Conservation (phyloP, 2,888 invertebrate species). For the Craniophora ligustri region DNA sequence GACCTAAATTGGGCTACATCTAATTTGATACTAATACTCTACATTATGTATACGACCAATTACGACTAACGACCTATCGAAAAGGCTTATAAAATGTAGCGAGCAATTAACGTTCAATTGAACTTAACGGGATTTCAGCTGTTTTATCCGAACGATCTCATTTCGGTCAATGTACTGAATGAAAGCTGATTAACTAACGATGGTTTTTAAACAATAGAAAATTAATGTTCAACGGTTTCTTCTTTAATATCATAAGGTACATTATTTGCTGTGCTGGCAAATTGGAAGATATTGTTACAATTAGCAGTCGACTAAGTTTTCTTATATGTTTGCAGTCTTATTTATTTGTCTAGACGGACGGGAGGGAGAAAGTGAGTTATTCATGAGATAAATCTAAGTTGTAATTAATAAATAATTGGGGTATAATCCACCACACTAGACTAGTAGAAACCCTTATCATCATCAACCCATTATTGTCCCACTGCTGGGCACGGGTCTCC, state of each 20-base stretch:
- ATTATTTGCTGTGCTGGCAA: conserved; percentile 33
- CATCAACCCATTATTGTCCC: no score
- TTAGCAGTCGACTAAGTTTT: no score
- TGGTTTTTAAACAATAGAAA: conserved; percentile 46
- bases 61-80: conserved; percentile 56
- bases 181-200: conserved; percentile 52
- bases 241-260: conserved; percentile 29
- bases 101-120: conserved; percentile 61
- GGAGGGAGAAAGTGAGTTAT: no score
- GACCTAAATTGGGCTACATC: conserved; percentile 30
- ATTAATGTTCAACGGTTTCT: conserved; percentile 30
- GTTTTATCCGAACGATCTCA: conserved; percentile 47
- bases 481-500: no score
- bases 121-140: conserved; percentile 51
- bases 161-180: conserved; percentile 45
- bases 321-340: no score
- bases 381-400: no score
- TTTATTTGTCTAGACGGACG: no score
- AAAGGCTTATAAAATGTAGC: conserved; percentile 57
- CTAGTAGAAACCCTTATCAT: no score
- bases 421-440: no score
- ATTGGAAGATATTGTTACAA: conserved; percentile 22
- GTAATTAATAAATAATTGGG: no score
- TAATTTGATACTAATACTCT: conserved; percentile 40
- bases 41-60: conserved; percentile 52